A percentile compares a stretch with the other conserved stretches of the same genome.
These are phyloP conservation scores for Atta texana DNA, from an alignment of 1,140 invertebrate genomes.

Conservation along the genomic window DNA sequence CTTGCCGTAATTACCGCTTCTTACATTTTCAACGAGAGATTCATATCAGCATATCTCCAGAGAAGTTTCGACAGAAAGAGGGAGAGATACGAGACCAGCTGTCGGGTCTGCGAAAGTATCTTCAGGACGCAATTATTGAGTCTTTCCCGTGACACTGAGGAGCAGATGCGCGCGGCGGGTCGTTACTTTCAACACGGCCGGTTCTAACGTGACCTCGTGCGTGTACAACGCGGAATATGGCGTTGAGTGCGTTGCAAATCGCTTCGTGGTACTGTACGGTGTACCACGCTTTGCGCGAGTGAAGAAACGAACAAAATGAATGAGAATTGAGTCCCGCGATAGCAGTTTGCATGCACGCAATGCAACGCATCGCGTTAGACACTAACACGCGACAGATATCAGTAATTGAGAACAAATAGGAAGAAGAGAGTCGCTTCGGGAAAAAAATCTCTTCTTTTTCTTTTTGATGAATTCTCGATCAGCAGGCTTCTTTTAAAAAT, in stretches of 20 bases:
- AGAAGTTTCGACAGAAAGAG: constrained; percentile 34
- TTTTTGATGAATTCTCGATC: not conserved
- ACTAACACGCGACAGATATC: not conserved
- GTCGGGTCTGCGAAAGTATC: constrained; percentile 56
- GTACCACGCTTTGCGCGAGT: not conserved
- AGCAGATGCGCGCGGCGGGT: constrained; percentile 68
- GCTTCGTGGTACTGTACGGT: constrained; percentile 1
- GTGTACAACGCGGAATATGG: constrained; percentile 23
- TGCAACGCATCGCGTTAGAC: not conserved
- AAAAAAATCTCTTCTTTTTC: not conserved
- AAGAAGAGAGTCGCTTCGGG: not conserved
- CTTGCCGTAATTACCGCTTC: not conserved
- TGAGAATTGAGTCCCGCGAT: not conserved
- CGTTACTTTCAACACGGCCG: constrained; percentile 74
- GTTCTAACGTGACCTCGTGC: constrained; percentile 65
- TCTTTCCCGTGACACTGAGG: constrained; percentile 34
- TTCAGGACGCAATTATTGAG: constrained; percentile 52
- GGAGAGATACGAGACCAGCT: constrained; percentile 28
- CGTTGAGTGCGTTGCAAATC: constrained; percentile 13
- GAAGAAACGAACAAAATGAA: not conserved
- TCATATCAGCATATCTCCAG: constrained; percentile 23
- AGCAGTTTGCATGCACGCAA: not conserved
- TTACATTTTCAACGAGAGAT: not conserved
- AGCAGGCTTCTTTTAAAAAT: not conserved
- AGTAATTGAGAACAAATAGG: constrained; percentile 2